Evolutionary conservation across 2,888 invertebrate species (phyloP).

Genomic region (Metacarcinus magister): DNA sequence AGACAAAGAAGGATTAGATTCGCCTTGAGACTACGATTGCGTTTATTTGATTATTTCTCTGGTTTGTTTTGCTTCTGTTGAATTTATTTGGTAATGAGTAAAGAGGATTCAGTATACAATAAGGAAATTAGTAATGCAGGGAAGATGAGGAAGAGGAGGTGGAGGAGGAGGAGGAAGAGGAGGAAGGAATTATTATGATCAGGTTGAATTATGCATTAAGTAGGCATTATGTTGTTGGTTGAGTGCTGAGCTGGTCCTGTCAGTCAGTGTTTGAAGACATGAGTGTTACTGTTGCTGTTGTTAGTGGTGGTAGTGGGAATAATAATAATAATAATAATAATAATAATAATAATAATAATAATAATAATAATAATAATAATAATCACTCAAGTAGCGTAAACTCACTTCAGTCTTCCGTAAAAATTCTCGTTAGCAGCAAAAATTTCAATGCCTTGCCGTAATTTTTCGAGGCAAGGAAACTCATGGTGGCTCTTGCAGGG

Average conservation of each 20-base stretch:
- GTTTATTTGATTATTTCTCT: background rate
- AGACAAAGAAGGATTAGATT: conserved; percentile 28
- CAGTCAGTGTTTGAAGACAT: no score
- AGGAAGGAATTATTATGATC: background rate
- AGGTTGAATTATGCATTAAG: background rate
- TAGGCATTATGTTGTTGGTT: no score
- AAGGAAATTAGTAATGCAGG: background rate
- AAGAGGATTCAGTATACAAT: background rate
- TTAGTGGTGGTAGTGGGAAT: background rate
- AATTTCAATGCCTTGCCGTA: background rate
- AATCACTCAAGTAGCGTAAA: background rate
- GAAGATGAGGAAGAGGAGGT: conserved; percentile 21
- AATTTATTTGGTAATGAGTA: background rate
- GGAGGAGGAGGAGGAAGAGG: conserved; percentile 50
- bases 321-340: background rate
- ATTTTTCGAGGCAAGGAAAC: background rate
- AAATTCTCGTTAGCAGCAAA: background rate
- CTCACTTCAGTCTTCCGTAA: background rate
- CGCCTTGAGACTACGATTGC: background rate
- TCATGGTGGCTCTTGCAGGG: background rate
- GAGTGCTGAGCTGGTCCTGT: no score
- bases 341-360: background rate
- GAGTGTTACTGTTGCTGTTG: background rate
- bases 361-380: background rate
- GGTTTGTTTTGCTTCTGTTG: background rate